A percentile compares a stretch with the other conserved stretches of the same genome.
Conservation (phyloP, 2,888 invertebrate species). For the Lycocerus yunnanus region DNA sequence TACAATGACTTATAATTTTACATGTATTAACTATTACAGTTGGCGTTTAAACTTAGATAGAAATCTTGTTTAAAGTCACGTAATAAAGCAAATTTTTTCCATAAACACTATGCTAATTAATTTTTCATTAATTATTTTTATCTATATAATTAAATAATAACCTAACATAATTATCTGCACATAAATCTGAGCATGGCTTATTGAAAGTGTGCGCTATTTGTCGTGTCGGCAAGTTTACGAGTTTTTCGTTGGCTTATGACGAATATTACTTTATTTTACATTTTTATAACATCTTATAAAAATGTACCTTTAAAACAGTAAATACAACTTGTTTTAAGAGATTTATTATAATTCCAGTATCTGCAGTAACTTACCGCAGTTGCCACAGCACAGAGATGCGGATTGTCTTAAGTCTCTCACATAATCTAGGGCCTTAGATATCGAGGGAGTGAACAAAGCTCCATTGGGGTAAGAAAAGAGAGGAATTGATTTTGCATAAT, state of each 20-base stretch:
- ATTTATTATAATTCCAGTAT: conserved; percentile 31
- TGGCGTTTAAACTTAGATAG: conserved; percentile 3
- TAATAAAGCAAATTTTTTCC: background rate
- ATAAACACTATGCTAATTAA: conserved; percentile 1
- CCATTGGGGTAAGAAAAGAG: conserved; percentile 41
- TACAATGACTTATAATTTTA: background rate
- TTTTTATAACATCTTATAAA: background rate
- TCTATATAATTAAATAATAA: background rate
- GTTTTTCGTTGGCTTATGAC: background rate
- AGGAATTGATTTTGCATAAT: conserved; percentile 60
- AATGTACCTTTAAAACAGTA: conserved; percentile 1
- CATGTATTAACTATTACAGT: background rate
- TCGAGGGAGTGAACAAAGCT: conserved; percentile 51
- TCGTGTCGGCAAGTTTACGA: background rate
- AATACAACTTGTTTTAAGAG: conserved; percentile 22
- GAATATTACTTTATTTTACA: background rate
- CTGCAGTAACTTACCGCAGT: conserved; percentile 32
- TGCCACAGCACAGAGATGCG: conserved; percentile 37
- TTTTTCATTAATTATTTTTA: conserved; percentile 5
- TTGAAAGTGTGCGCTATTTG: background rate
- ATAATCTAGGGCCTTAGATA: conserved; percentile 48
- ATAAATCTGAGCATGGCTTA: background rate
- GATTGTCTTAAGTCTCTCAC: conserved; percentile 51
- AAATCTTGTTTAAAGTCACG: conserved; percentile 1
- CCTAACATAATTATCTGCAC: background rate